phyloP scores from a whole-genome alignment of 2,113 vertebrate species.

The Hirundichthys speculiger region DNA sequence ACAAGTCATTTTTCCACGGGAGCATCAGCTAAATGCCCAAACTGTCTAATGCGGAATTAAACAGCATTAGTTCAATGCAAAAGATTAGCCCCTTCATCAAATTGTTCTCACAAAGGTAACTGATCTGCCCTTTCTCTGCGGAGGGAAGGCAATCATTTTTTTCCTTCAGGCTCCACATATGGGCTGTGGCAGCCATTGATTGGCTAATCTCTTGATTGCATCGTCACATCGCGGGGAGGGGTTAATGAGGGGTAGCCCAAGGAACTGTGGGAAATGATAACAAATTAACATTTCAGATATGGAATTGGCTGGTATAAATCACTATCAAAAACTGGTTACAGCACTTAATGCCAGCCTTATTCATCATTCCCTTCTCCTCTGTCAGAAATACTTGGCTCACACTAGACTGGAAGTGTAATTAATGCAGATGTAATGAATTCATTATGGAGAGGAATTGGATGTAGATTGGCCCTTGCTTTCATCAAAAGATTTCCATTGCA shows the following conservation, averaged over 20 bases:
- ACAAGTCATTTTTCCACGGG: slow-evolving; percentile 16
- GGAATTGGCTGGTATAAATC: slow-evolving; percentile 80
- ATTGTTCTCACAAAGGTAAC: slow-evolving; percentile 46
- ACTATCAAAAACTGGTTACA: slow-evolving; percentile 76
- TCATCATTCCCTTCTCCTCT: slow-evolving; percentile 67
- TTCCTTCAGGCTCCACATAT: slow-evolving; percentile 29
- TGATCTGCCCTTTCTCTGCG: slow-evolving; percentile 27
- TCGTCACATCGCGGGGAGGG: slow-evolving; percentile 60
- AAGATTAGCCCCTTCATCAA: slow-evolving; percentile 37
- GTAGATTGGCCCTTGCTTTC: slow-evolving; percentile 55
- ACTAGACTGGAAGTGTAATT: slow-evolving; percentile 64
- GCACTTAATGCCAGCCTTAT: slow-evolving; percentile 75
- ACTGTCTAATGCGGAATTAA: slow-evolving; percentile 47
- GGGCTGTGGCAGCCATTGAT: slow-evolving; percentile 45
- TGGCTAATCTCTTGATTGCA: slow-evolving; percentile 70
- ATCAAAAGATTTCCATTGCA: slow-evolving; percentile 53
- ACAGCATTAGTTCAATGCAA: slow-evolving; percentile 32
- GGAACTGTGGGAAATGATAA: slow-evolving; percentile 81
- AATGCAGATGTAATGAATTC: slow-evolving; percentile 78
- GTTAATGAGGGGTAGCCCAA: slow-evolving; percentile 77
- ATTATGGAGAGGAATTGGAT: slow-evolving; percentile 68
- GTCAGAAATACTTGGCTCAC: slow-evolving; percentile 71
- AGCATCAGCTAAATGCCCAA: slow-evolving; percentile 17
- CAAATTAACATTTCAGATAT: slow-evolving; percentile 79
- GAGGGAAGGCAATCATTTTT: slow-evolving; percentile 15